Evolutionary conservation across 2,113 vertebrate genomes (phyloP), one percentile per base, ranked within the genome.

Genomic region (Perccottus glenii): DNA sequence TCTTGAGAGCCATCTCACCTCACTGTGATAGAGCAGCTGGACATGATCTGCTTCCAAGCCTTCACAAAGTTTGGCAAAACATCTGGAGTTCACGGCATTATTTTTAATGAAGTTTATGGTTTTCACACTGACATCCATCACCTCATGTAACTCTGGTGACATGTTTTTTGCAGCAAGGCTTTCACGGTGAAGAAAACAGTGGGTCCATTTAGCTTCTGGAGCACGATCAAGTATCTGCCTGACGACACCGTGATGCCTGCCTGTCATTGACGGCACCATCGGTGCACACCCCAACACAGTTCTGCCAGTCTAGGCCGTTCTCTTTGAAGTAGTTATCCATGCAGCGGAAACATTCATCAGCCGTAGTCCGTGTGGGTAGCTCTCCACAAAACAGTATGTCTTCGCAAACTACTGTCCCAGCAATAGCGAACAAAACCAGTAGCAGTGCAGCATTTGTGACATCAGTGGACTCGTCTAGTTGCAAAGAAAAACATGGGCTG

Each of bases 1-100:
- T 57, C 68, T 56, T 63, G 43, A 71, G 3, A 62, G 50, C 49
- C 50, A 63, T 56, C 68, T 72, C 60, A 64, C 69, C 16, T 70
- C 59, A 63, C 49, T 62, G 44, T 70, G 50, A 40, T 46, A 63
- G 49, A 70, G 50, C 33, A 72, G 60, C 51, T 48, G 59, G n/a
- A 63, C 43, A 48, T 71, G 60, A 11, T 64, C 60, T 48, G 60
- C 43, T 42, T 71, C 60, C 11, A 11, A 56, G 36, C 15, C 61
- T 52, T 48, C 44, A 40, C 52, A 67, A 35, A 27, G 33, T n/a
- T 57, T 58, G 19, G 64, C 53, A 67, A 57, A 58, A 67, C 64
- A 48, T 48, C 33, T 55, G 53, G 32, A 67, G 42, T 50, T 50
- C 15, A 50, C 48, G 4, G 48, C 48, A 64, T 52, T 64, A 32